These are phyloP conservation scores for Luidia sarsii DNA, from an alignment of 53 echinoderm and acorn worm species.

Conservation along the genomic window DNA sequence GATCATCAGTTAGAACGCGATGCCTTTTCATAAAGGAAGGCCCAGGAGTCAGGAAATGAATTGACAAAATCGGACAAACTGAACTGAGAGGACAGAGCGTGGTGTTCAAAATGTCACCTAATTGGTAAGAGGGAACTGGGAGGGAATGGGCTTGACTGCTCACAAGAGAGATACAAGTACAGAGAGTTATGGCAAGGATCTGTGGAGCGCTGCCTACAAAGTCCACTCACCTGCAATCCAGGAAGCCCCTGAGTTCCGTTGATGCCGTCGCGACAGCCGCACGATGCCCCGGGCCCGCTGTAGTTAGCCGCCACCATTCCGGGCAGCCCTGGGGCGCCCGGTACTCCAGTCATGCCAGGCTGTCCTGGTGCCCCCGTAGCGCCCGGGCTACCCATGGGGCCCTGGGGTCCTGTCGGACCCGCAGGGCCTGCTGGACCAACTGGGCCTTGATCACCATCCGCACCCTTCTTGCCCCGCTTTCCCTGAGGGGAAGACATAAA, in stretches of 20 bases:
- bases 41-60: too few species aligned
- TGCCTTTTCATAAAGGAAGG: too few species aligned
- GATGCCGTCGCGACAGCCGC: constrained; percentile 60
- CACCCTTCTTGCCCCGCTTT: constrained; percentile 45
- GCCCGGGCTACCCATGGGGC: constrained; percentile 62
- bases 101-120: too few species aligned
- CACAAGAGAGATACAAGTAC: too few species aligned
- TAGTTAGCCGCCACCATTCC: constrained; percentile 29
- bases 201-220: too few species aligned
- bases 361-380: constrained; percentile 57
- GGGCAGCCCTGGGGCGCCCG: constrained; percentile 27
- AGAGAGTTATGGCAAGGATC: too few species aligned
- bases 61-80: too few species aligned
- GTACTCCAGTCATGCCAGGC: constrained; percentile 36
- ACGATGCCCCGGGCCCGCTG: constrained; percentile 14
- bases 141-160: too few species aligned
- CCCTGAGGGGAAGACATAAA: constrained; percentile 32
- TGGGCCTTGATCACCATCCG: constrained; percentile 14
- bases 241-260: constrained; percentile 71
- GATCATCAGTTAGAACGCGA: too few species aligned
- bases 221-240: constrained; percentile 57
- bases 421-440: constrained; percentile 45
- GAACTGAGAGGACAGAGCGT: too few species aligned
- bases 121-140: too few species aligned
- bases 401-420: constrained; percentile 63